A percentile compares a stretch with the other conserved stretches of the same genome.
These are phyloP conservation scores for Rhinichthys osculus DNA, from an alignment of 2,797 vertebrate species.

Conservation along the genomic window DNA sequence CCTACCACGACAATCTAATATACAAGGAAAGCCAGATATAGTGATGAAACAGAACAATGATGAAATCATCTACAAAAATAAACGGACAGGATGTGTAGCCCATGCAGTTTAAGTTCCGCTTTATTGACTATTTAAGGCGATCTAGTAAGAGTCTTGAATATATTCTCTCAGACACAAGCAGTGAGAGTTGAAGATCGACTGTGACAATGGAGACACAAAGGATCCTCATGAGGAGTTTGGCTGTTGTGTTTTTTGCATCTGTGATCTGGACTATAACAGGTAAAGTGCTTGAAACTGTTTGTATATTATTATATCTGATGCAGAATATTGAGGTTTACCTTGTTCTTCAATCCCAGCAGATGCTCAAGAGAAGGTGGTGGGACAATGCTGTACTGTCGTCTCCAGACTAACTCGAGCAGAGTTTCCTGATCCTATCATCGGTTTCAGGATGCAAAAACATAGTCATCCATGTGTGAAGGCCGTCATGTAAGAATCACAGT, in stretches of 20 bases:
- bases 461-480: neutral
- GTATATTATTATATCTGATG: neutral
- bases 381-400: neutral
- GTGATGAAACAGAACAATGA: neutral
- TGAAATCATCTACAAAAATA: neutral
- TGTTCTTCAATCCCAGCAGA: neutral
- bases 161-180: neutral
- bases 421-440: neutral
- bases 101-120: no score
- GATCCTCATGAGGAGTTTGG: constrained; percentile 34
- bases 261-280: constrained; percentile 44
- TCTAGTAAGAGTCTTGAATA: no score
- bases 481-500: neutral
- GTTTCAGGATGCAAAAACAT: rapidly evolving
- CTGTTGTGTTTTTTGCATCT: neutral
- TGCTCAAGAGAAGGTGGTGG: no score
- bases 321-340: neutral
- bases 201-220: constrained; percentile 28
- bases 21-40: neutral
- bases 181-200: neutral
- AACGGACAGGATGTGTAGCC: neutral
- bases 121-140: constrained; percentile 10
- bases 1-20: neutral
- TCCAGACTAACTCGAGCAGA: rapidly evolving
- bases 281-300: neutral